Evolutionary conservation across 2,888 invertebrate species (phyloP), one percentile per base, ranked within the genome.

Genomic region (Allolobophora icterica): DNA sequence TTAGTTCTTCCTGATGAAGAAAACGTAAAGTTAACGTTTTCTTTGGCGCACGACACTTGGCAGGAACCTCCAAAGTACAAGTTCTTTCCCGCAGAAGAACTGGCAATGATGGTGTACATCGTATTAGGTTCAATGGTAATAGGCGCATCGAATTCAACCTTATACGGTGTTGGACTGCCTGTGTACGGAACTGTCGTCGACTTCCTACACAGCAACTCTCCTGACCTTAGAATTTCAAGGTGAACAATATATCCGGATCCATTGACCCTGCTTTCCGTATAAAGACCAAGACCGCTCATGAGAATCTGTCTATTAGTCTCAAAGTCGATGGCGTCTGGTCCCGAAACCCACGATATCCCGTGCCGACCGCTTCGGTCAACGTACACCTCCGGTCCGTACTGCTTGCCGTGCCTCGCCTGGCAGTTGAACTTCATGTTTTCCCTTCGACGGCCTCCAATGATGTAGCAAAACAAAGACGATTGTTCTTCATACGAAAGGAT

Each of bases 391-490:
- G 21, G 35, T 19, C 34, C 34, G 87, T 35, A 87, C 38, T 87
- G 35, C 21, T 38, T 38, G 4, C 34, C 34, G 8, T 35, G 38
- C 35, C 87, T 87, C 24, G 35, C 35, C 87, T 87, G 35, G 24
- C 87, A 87, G 35, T 71, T 58, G 58, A 90, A 90, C 45, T 24
- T 58, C 58, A 90, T 34, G 34, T 33, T 34, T n/a, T 89, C 33
- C 17, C 52, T 52, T 8, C 24, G 17, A 33, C 45, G 52, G 5
- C 45, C 34, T 11, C 30, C 45, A 24, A 33, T 15, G 34, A 71
- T 90, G 45, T 90, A 90, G 33, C 58, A 90, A 34, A 52, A 90
- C 33, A 90, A 33, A 24, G 90, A 58, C 1, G 90, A n/a, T 52
- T 90, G 45, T 58, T 90, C 90, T 38, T 71, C 90, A 13, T 58